Base-by-base conservation (phyloP, 2,888 invertebrate genomes). In the Sepiola atlantica region DNA sequence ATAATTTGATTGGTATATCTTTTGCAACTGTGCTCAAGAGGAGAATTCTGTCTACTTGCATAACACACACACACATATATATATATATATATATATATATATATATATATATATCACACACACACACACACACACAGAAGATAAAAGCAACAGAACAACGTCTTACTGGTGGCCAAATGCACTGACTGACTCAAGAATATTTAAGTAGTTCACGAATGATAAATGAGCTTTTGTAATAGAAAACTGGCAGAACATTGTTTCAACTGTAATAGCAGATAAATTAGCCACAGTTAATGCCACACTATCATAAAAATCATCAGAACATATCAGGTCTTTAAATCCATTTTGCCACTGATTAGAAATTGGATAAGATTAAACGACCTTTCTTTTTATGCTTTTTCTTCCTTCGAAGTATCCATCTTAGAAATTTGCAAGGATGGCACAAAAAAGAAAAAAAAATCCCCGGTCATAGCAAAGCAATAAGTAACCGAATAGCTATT, bases 221-320 rank as follows among this genome's bases (percentile, higher is more conserved):
- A 77, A 77, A 77, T 77, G 77, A 77, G 77, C n/a, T 77, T n/a
- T n/a, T 14, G 77, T 77, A 77, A 77, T 28, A 77, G n/a, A 77
- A 77, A n/a, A 77, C 77, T 77, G 77, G 16, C 77, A 77, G n/a
- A 77, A 77, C 77, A 77, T 77, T 77, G 77, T 77, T 77, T 77
- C 77, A 4, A 77, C 16, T n/a, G n/a, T 77, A 77, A 77, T 77
- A 77, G 77, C 77, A 77, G 77, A 77, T 77, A 18, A 77, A 77
- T 77, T 32, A 16, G 16, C 8, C 12, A n/a, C 77, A 77, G 77
- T 77, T 77, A 77, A n/a, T 77, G 77, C 77, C 77, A 77, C 77
- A n/a, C 77, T n/a, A 77, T 77, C n/a, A 77, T 77, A 77, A 77
- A 32, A 32, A 32, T 77, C 77, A 77, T 32, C n/a, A 77, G 77